These are phyloP conservation scores for Cristatella mucedo DNA, from an alignment of 2,888 invertebrate species.

Conservation along the genomic window DNA sequence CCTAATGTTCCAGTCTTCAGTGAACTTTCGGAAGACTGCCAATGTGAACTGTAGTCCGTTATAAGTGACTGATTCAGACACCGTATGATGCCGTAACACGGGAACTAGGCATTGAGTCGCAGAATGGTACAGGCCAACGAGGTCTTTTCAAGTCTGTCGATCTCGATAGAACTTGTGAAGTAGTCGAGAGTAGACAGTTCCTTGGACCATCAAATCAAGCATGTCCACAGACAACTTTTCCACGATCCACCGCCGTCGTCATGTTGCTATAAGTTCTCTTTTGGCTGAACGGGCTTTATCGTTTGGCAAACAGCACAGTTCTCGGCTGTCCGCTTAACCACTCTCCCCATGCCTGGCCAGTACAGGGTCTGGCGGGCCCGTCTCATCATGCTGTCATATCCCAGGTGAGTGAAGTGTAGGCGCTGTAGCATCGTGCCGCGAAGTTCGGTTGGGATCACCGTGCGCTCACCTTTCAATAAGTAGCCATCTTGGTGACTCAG, in stretches of 20 bases:
- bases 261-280: not conserved
- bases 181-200: too few relatives aligned
- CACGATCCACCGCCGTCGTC: slow-evolving; percentile 8
- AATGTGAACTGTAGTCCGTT: slow-evolving; percentile 12
- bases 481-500: slow-evolving; percentile 8
- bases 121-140: not conserved
- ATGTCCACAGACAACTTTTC: too few relatives aligned
- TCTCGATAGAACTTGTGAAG: slow-evolving; percentile 2
- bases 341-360: slow-evolving; percentile 10
- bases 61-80: not conserved
- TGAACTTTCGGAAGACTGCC: slow-evolving; percentile 9
- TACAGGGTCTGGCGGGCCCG: slow-evolving; percentile 9
- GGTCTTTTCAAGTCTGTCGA: not conserved
- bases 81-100: not conserved
- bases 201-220: too few relatives aligned
- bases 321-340: slow-evolving; percentile 2
- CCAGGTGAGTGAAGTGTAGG: slow-evolving; percentile 12
- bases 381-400: slow-evolving; percentile 11
- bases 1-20: slow-evolving; percentile 12
- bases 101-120: not conserved
- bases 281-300: not conserved
- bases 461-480: slow-evolving; percentile 11
- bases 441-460: slow-evolving; percentile 9
- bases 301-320: not conserved
- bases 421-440: slow-evolving; percentile 10